Base-by-base conservation (phyloP, 2,797 vertebrate genomes). In the Podarcis siculus region DNA sequence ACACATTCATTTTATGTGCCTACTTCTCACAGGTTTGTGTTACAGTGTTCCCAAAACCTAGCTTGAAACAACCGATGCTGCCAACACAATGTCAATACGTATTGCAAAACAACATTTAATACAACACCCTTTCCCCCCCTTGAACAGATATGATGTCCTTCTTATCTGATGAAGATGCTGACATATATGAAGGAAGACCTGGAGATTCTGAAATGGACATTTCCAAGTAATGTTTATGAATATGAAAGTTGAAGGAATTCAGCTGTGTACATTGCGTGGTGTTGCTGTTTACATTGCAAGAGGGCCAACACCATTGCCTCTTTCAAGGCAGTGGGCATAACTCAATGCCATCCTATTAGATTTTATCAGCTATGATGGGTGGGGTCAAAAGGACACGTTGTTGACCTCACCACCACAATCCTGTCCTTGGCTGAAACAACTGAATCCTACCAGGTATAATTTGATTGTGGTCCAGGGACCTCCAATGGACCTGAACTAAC, bases 121-220 rank as follows among this genome's bases (percentile, higher is more conserved):
- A 8, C 37, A 49, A 67, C 2, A 61, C 10, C 6, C 2, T 30
- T 72, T 15, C 64, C 21, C 1, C 84, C 39, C 72, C 7, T 37
- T 83, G 61, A 32, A 27, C 25, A 91, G 90, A 45, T 64, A 69
- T 75, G n/a, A 69, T 82, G 19, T 64, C 64, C 0, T 84, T 78
- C 32, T 55, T 73, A 49, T 78, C 83, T 83, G n/a, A 64, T 42
- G 86, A 49, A 78, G 73, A 64, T 72, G 27, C 37, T 55, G 61
- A 82, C 42, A 39, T 77, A 66, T 64, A 83, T 81, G 79, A 86
- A 61, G 90, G 64, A 91, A 73, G 15, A 79, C 15, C 35, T 55
- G 80, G 66, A 37, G 49, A 73, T 42, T 42, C 71, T 64, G 79
- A 88, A 66, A 55, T 35, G 83, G 86, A 30, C 35, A 66, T 79